A percentile compares a stretch with the other conserved stretches of the same genome.
phyloP scores from a whole-genome alignment of 1,140 invertebrate genomes.

The Acyrthosiphon pisum region DNA sequence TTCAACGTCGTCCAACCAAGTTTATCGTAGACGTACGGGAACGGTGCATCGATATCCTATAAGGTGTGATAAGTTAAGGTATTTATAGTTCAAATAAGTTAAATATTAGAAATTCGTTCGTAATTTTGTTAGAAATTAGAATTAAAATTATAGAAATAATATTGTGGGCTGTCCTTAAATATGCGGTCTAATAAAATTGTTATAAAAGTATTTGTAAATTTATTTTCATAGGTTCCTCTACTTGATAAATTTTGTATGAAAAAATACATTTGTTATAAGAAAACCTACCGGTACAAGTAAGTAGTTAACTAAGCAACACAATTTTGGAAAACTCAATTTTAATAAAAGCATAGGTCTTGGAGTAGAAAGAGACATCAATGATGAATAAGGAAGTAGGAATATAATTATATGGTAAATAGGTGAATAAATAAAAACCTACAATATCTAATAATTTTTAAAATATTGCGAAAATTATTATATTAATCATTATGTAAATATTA shows the following conservation, averaged over 20 bases:
- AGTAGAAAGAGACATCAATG: too few species aligned
- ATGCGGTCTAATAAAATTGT: background rate
- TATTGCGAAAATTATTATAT: too few species aligned
- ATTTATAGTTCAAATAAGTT: background rate
- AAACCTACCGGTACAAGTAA: too few species aligned
- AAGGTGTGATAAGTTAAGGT: conserved; percentile 59
- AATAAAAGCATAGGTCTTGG: too few species aligned
- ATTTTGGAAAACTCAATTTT: too few species aligned
- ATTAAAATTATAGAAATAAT: background rate
- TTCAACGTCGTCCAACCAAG: conserved; percentile 77
- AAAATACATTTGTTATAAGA: too few species aligned
- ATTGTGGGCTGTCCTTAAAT: background rate
- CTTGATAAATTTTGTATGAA: background rate
- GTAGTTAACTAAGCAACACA: too few species aligned
- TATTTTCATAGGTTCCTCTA: background rate
- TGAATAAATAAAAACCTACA: too few species aligned
- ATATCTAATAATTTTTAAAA: too few species aligned
- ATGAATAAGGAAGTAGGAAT: too few species aligned
- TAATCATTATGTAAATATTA: too few species aligned
- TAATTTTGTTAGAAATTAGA: background rate
- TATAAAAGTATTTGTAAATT: background rate
- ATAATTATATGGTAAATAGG: too few species aligned
- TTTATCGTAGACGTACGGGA: conserved; percentile 81
- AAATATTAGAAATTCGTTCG: background rate
- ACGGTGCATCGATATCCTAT: conserved; percentile 79